Percentiles rank a stretch among this genome's conserved stretches.
phyloP scores from a whole-genome alignment of 2,797 vertebrate genomes.

The Luscinia luscinia region DNA sequence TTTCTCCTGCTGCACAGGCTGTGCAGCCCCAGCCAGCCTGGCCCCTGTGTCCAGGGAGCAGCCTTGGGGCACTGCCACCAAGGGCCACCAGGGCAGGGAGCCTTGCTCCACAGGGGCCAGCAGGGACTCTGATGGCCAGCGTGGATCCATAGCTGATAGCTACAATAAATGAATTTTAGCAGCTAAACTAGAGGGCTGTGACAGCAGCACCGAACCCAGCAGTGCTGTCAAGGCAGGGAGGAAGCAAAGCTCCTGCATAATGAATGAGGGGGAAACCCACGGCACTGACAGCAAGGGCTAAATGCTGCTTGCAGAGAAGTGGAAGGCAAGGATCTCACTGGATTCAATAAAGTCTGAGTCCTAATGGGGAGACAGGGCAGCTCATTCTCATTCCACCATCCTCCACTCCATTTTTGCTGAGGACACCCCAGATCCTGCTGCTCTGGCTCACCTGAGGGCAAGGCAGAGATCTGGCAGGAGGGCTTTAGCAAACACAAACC shows the following conservation, averaged over 20 bases:
- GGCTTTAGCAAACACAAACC: too few species aligned
- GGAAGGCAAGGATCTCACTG: neutral
- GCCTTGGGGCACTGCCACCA: neutral
- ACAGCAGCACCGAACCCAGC: neutral
- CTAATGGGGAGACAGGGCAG: neutral
- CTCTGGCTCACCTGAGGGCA: too few species aligned
- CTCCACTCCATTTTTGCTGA: neutral
- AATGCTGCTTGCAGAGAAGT: neutral
- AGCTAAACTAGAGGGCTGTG: conserved; percentile 1
- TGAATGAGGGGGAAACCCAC: neutral
- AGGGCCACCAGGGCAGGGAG: neutral
- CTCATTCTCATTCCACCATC: accelerated
- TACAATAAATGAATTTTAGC: conserved; percentile 9
- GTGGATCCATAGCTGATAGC: neutral
- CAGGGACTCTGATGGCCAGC: neutral
- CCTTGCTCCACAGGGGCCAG: neutral
- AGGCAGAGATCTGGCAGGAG: too few species aligned
- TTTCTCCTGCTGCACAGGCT: neutral
- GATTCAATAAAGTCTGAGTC: neutral
- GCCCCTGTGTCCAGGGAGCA: neutral
- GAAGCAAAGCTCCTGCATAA: neutral
- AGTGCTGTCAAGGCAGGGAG: neutral
- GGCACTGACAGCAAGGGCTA: neutral
- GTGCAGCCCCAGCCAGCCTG: neutral
- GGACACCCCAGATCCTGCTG: too few species aligned